Evolutionary conservation across 2,113 vertebrate species (phyloP).

Genomic region (Campylomormyrus tamandua): DNA sequence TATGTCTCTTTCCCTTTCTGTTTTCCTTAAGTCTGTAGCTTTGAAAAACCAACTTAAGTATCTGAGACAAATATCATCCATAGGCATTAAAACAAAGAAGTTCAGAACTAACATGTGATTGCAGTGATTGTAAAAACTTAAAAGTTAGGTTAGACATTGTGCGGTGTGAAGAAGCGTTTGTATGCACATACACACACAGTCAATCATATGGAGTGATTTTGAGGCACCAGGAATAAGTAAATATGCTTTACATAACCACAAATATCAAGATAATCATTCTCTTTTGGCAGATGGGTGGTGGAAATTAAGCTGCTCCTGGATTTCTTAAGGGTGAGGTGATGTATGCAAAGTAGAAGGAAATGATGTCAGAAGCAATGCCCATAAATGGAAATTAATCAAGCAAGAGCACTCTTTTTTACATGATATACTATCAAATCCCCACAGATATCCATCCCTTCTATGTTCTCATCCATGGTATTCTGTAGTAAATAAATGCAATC

Average conservation of each 20-base stretch:
- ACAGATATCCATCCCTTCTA: not conserved
- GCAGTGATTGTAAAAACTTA: not conserved
- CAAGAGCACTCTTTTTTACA: slow-evolving; percentile 11
- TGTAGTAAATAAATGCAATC: not conserved
- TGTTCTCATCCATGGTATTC: slow-evolving; percentile 6
- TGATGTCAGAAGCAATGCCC: not conserved
- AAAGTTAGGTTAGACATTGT: not conserved
- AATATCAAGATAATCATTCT: not conserved
- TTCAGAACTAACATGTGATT: not conserved
- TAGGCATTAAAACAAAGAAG: not conserved
- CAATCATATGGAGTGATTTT: not conserved
- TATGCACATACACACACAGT: not conserved
- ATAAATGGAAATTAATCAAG: slow-evolving; percentile 15
- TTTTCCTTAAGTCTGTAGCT: not conserved
- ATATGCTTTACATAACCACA: not conserved
- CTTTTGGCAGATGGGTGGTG: not conserved
- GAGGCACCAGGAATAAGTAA: not conserved
- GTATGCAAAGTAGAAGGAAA: not conserved
- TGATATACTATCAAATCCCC: not conserved
- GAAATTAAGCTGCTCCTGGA: not conserved
- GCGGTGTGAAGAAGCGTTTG: not conserved
- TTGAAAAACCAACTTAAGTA: not conserved
- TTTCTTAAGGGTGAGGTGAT: slow-evolving; percentile 5
- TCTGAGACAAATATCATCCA: not conserved
- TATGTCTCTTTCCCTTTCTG: not conserved